Evolutionary conservation across 2,113 vertebrate species (phyloP), one percentile per base, ranked within the genome.

Genomic region (Addax nasomaculatus): DNA sequence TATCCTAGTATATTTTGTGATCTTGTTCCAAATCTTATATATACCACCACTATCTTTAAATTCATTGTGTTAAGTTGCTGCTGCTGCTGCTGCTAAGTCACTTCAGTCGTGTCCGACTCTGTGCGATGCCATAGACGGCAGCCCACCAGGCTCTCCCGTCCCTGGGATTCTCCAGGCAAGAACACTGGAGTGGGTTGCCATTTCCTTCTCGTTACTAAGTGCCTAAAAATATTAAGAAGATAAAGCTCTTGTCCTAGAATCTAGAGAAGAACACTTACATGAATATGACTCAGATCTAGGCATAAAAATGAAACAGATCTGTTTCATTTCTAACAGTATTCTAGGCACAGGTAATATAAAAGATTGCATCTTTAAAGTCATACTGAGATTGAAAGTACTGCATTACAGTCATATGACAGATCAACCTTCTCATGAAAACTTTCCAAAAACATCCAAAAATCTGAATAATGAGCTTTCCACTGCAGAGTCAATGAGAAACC

Each of bases 381-480:
- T 16, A 53, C 39, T 79, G 64, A 94, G 67, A 93, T 30, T 94
- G 30, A 83, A 95, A 97, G 49, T 55, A 94, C 17, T 85, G n/a
- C 57, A 87, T 3, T 79, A 17, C 21, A 47, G 87, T 78, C 16
- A 25, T 3, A 93, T 67, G 90, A 97, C 51, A 51, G 30, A 97
- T 94, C 89, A 96, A 80, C 15, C 89, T 90, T 49, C 80, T 94
- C 33, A 86, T 33, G 33, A 95, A 93, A 97, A 92, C 80, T 84
- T 58, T 78, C 60, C 93, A 86, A 23, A 62, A 89, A 85, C 12
- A 83, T 81, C 27, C 39, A 51, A 45, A 90, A 94, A 43, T 93
- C 89, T 96, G 70, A 91, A 94, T 96, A 95, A 98, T 87, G 73
- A 97, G 85, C 78, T 86, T 36, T 93, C 78, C 81, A 90, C 30